Base-by-base conservation (phyloP, 2,888 invertebrate genomes). In the Aleiodes alternator region DNA sequence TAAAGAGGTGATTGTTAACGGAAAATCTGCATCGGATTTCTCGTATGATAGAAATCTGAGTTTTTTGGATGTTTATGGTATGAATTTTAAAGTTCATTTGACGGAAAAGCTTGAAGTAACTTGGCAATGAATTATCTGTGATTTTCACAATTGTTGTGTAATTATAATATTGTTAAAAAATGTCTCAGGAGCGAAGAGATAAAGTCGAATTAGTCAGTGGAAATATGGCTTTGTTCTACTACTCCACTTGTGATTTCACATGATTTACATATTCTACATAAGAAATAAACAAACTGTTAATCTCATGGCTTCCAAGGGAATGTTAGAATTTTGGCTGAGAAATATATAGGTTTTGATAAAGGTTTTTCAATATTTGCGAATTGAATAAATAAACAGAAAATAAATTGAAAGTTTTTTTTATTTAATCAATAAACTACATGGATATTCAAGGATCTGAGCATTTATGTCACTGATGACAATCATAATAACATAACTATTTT, bases 1-100 rank as follows among this genome's bases (percentile, higher is more conserved):
- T 0, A 80, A 79, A 8, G 72, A 75, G 55, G 88, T 90, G 9
- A 79, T 66, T 7, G 79, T 90, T 4, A 88, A 90, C 76, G 81
- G 84, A 16, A 66, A 83, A 23, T 23, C 23, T 29, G 73, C 83
- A 68, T 7, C 3, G 8, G 14, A 31, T 23, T 89, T 86, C 74
- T 69, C 79, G 11, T 87, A 87, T 53, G 77, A 85, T 64, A 11
- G 64, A 59, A 66, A n/a, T 38, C 38, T 14, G 43, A 43, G 23
- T 43, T 23, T 43, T 64, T 48, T 48, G 14, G 7, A 43, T 23
- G 73, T 80, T 78, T 75, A 64, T 88, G 87, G 79, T 34, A 34
- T 34, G 34, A 6, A 34, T 6, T 34, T 4, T 4, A 34, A 6
- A 85, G 85, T 85, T 72, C 11, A 11, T 48, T 57, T 48, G 14